These are phyloP conservation scores for Oenanthe oenanthe DNA, from an alignment of 2,113 vertebrate species.

Conservation along the genomic window DNA sequence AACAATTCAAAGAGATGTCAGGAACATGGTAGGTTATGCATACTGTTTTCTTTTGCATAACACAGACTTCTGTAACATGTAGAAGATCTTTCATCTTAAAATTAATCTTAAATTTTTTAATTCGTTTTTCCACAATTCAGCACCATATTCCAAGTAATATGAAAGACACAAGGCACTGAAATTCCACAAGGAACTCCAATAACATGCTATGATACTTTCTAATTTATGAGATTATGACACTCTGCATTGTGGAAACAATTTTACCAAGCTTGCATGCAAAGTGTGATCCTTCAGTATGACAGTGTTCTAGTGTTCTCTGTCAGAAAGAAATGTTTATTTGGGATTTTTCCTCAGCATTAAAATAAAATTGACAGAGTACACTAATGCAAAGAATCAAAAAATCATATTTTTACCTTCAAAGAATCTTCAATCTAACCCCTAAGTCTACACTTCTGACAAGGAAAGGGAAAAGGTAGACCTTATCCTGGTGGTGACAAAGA, in stretches of 20 bases:
- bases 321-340: not conserved
- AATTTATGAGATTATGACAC: not conserved
- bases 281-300: not conserved
- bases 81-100: not conserved
- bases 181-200: not conserved
- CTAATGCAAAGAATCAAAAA: not conserved
- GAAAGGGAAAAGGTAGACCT: not conserved
- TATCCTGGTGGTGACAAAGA: not conserved
- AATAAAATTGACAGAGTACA: conserved; percentile 31
- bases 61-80: not conserved
- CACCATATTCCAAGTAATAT: not conserved
- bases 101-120: not conserved
- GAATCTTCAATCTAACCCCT: not conserved
- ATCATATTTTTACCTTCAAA: not conserved
- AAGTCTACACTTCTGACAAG: not conserved
- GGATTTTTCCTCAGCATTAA: conserved; percentile 34
- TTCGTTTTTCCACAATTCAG: not conserved
- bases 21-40: conserved; percentile 9
- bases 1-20: conserved; percentile 48
- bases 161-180: not conserved
- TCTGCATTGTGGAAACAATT: not conserved
- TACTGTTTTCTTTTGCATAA: conserved; percentile 11
- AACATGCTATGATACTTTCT: not conserved
- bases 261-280: not conserved
- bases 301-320: not conserved